Evolutionary conservation across 1,140 invertebrate genomes (phyloP), one percentile per base, ranked within the genome.

Genomic region (Melanaphis sacchari): DNA sequence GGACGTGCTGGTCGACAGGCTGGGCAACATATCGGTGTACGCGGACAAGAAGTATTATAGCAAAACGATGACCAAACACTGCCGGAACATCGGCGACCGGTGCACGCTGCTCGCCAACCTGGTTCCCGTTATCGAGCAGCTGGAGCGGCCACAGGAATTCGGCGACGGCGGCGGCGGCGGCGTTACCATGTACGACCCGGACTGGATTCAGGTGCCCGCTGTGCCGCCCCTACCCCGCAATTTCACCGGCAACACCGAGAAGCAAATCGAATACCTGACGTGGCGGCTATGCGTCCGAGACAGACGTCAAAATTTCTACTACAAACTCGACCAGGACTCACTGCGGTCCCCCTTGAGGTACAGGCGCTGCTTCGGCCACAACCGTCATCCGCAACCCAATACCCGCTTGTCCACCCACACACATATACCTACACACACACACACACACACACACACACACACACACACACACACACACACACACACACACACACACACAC

Each of bases 11-110:
- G 88, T 91, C n/a, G 93, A 88, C 11, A 36, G 85, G 31, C 81
- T 94, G 82, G 94, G 94, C 2, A 94, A 94, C 90, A 94, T 94
- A 15, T 94, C 94, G 24, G 85, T 94, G 66, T 94, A 93, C 66
- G 85, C 88, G 36, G 94, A 94, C 49, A 88, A 90, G 21, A 88
- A 92, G 31, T 52, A 90, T 52, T 90, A 93, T 2, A 88, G 87
- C 85, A 89, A 59, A 38, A 84, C 81, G 18, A 91, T 94, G 46
- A 38, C 90, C 26, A 92, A 93, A 41, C 91, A 94, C 54, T 94
- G 94, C 76, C 40, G 91, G 6, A 66, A 91, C 40, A 87, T 59
- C 24, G 93, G 94, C 46, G 89, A 49, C 31, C 54, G 92, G 46
- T 94, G 94, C 52, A 90, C 90, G 36, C 40, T 87, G 40, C 90